Base-by-base conservation (phyloP, 2,888 invertebrate genomes). In the Ormyrus labotus region DNA sequence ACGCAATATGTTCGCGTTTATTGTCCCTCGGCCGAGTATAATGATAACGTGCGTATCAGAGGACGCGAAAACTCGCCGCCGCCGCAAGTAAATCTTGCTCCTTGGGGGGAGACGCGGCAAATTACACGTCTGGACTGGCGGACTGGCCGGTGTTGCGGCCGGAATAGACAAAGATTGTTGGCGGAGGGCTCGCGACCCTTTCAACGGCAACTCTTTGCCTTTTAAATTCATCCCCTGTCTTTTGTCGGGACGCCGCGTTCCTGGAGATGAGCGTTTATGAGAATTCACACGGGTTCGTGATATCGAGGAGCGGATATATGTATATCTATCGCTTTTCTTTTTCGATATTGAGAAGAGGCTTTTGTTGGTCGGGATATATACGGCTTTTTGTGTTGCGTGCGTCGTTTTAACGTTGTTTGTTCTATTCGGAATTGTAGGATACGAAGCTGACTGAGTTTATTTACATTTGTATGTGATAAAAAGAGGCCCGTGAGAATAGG, bases 1-100 rank as follows among this genome's bases (percentile, higher is more conserved):
- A 19, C 63, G 68, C 76, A 76, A 76, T 76, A 69, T 69, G 69
- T 70, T 61, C 76, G 57, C 8, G 51, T 63, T n/a, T 19, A 53
- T 58, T 58, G 57, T 58, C n/a, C 47, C 13, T 19, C 6, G 13
- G 34, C 45, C 19, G 51, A n/a, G 19, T 47, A 55, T n/a, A n/a
- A 1, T 1, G 13, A 51, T 8, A 19, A 45, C 5, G 45, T 45
- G 6, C 51, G 11, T 69, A 69, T 76, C 70, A 19, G 19, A 19
- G 19, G 69, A 57, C 51, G 63, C 63, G 64, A 64, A 69, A 69
- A 61, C 6, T 63, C 45, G 8, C 48, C 60, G 19, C 19, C 19
- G 19, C 19, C 19, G n/a, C n/a, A 7, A 58, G 58, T 45, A 77
- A 78, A 78, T 78, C 55, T 71, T 78, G 19, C 19, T 65, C 11